These are phyloP conservation scores for Acrobasis suavella DNA, from an alignment of 2,888 invertebrate genomes.

Conservation along the genomic window DNA sequence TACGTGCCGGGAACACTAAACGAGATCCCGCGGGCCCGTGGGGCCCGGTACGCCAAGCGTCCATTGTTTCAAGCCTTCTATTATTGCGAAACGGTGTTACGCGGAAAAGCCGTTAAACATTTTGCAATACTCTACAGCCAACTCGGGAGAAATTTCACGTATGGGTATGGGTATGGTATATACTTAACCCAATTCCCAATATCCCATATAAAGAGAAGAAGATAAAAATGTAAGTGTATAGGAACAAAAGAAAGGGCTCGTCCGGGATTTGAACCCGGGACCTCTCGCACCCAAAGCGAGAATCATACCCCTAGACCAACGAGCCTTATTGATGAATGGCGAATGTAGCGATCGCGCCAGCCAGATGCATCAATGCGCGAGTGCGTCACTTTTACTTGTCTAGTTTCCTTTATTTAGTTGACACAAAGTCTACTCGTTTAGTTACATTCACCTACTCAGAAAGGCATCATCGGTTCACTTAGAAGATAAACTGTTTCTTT, in stretches of 20 bases:
- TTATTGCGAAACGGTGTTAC: constrained; percentile 25
- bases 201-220: too few species aligned
- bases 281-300: constrained; percentile 84
- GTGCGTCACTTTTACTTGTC: constrained; percentile 31
- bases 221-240: too few species aligned
- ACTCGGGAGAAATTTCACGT: neutral
- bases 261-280: constrained; percentile 84
- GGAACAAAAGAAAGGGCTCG: constrained; percentile 65
- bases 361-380: constrained; percentile 26
- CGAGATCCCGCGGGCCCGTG: constrained; percentile 19
- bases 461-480: neutral
- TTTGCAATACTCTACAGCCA: constrained; percentile 22
- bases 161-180: too few species aligned
- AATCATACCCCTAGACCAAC: constrained; percentile 84
- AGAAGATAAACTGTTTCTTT: too few species aligned
- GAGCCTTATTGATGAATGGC: constrained; percentile 51
- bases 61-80: constrained; percentile 29
- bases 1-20: constrained; percentile 54
- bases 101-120: constrained; percentile 15
- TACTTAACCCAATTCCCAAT: too few species aligned
- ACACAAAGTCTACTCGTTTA: neutral
- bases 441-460: neutral
- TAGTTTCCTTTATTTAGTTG: too few species aligned
- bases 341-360: constrained; percentile 45
- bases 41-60: constrained; percentile 18